Base-by-base conservation (phyloP, 2,797 vertebrate genomes). In the Poeciliopsis gracilis region DNA sequence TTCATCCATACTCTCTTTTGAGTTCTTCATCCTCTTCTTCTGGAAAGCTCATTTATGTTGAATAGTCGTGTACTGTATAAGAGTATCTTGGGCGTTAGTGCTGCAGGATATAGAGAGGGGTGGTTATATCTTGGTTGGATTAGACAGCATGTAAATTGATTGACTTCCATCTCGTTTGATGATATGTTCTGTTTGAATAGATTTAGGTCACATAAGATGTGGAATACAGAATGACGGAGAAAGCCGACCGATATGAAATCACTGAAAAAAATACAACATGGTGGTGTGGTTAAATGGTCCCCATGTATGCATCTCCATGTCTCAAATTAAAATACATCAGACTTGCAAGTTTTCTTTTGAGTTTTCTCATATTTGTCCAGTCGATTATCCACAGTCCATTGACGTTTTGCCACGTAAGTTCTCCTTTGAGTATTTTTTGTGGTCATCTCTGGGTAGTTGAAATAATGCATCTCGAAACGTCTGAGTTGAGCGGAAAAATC, bases 121-220 rank as follows among this genome's bases (percentile, higher is more conserved):
- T 61, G 72, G n/a, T 8, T 61, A 23, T 15, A 9, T 36, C 59
- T 63, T 20, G 30, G 43, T 36, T 23, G 66, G 18, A n/a, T 69
- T 33, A 33, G 36, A 16, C 30, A 28, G 23, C 9, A 57, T 80
- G 25, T 51, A 13, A 72, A 75, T 38, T 36, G 30, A 80, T 18
- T 5, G 61, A 71, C 45, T 78, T 78, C 78, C 73, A 51, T 72
- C 66, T 41, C 25, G 43, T 30, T 73, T 55, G 46, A 49, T 69
- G 84, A 41, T 67, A 73, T 11, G 16, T 61, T 72, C 30, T 9
- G 20, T 76, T 33, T 75, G 16, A 63, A 67, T 61, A 72, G 67
- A 77, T 76, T 84, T 73, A 41, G 67, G 79, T 73, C 81, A 76
- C 0, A 13, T 80, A 75, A 75, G 73, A 80, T n/a, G 49, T 23